Base-by-base conservation (phyloP, 2,797 vertebrate species). In the Diglossa cyanea region DNA sequence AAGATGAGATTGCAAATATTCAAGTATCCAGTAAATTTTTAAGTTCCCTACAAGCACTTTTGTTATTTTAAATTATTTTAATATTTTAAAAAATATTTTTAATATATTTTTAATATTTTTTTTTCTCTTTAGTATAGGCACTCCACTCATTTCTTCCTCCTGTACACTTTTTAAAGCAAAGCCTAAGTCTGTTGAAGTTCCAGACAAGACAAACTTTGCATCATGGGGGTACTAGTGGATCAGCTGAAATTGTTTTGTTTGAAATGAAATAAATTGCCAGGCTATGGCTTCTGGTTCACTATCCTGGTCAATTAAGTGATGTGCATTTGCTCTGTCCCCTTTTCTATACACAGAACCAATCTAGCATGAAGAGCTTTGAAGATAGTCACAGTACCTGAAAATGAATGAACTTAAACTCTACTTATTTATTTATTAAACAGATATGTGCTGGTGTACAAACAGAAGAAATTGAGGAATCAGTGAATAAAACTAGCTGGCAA, bases 371-470 rank as follows among this genome's bases (percentile, higher is more conserved):
- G 17, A 62, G 50, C 53, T 94, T 95, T 95, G 37, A 95, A 88
- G 58, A 16, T 5, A 6, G 24, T 83, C 42, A 70, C 21, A 78
- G 44, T 10, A 44, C 45, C 74, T 75, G 48, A 73, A 94, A 73
- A 86, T 18, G 24, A 77, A 90, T 55, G 70, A 70, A 79, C 66
- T 89, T 88, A 78, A 66, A 84, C 30, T 77, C 40, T 72, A 40
- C 11, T 58, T 75, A 75, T 75, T 95, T 91, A 93, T 92, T 93
- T 92, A 94, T 93, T 94, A 86, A 74, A 44, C 26, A 48, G 48
- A 55, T 51, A 60, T 5, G 16, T 14, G 28, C 65, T 0, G 3
- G 63, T 23, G n/a, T 85, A 23, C 21, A 73, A 83, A 58, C 7
- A 9, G 86, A 91, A 84, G 21, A 48, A 78, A 86, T 65, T n/a